Conservation (phyloP, 2,888 invertebrate species). For the Rhorus exstirpatorius region DNA sequence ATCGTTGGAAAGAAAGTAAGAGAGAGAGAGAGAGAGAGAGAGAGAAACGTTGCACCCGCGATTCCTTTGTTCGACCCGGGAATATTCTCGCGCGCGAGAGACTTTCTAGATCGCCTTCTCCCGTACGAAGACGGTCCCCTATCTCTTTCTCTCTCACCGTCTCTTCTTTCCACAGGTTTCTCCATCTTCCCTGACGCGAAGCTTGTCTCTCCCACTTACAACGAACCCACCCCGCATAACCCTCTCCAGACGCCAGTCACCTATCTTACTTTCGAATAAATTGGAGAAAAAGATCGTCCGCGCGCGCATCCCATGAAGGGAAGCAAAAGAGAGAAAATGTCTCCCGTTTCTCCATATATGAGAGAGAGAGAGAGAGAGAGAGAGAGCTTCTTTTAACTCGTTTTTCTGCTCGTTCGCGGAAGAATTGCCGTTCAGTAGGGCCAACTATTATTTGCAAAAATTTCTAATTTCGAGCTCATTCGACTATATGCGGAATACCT, state of each 20-base stretch:
- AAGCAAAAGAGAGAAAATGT: conserved; percentile 2
- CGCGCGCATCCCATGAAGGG: conserved; percentile 1
- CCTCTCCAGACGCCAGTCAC: conserved; percentile 21
- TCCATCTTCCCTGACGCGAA: conserved; percentile 20
- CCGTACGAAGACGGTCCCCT: conserved; percentile 71
- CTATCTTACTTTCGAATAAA: conserved; percentile 67
- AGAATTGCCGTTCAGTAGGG: too few species aligned
- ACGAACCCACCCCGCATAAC: conserved; percentile 4
- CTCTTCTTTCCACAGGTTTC: conserved; percentile 64
- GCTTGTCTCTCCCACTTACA: conserved; percentile 39
- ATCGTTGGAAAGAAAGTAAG: conserved; percentile 32
- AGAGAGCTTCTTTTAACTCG: too few species aligned
- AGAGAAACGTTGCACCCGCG: conserved; percentile 70
- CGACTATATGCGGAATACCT: too few species aligned
- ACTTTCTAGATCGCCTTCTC: conserved; percentile 72
- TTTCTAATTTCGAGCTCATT: too few species aligned
- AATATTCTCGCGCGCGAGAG: conserved; percentile 73
- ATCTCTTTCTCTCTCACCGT: conserved; percentile 58
- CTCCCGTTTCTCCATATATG: too few species aligned
- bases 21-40: conserved; percentile 18
- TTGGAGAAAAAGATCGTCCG: conserved; percentile 58
- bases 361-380: background rate
- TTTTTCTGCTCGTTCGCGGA: too few species aligned
- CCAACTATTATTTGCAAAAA: too few species aligned
- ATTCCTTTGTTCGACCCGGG: conserved; percentile 76